Evolutionary conservation across 2,888 invertebrate species (phyloP).

Genomic region (Andrena dorsata): DNA sequence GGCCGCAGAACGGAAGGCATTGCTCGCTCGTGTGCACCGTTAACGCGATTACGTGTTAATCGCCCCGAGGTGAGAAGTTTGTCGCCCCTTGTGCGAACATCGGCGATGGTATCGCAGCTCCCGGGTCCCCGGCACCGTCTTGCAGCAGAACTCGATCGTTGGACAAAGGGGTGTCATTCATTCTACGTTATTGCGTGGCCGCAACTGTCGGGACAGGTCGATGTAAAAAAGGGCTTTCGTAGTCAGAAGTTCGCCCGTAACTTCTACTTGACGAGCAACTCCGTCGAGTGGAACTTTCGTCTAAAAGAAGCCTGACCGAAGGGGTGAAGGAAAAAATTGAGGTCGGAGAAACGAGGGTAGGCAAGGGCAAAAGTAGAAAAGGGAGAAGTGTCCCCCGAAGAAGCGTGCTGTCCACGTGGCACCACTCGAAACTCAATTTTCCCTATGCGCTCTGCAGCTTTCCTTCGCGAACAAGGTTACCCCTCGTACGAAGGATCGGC

Average conservation of each 20-base stretch:
- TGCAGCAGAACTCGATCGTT: too few relatives aligned
- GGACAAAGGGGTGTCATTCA: too few relatives aligned
- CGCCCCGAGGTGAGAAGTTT: conserved; percentile 1
- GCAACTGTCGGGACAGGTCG: neutral
- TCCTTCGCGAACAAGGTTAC: conserved; percentile 71
- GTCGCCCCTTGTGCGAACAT: too few relatives aligned
- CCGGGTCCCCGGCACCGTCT: too few relatives aligned
- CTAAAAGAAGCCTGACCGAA: conserved; percentile 9
- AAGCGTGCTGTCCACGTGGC: conserved; percentile 56
- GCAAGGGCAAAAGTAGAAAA: conserved; percentile 15
- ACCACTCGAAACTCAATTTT: conserved; percentile 74
- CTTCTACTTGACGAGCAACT: conserved; percentile 42
- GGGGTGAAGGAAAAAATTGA: conserved; percentile 11
- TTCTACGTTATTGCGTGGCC: neutral
- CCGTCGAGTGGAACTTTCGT: conserved; percentile 51
- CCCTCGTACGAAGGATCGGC: conserved; percentile 36
- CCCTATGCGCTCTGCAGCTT: conserved; percentile 68
- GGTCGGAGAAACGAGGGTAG: conserved; percentile 10
- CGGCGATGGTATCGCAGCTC: too few relatives aligned
- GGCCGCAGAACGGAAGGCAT: conserved; percentile 29
- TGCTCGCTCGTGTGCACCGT: conserved; percentile 34
- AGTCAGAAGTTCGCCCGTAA: conserved; percentile 15
- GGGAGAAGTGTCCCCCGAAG: conserved; percentile 41
- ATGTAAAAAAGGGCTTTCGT: neutral
- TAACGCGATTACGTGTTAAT: conserved; percentile 50